Base-by-base conservation (phyloP, 2,888 invertebrate species). In the Dichetophora obliterata region DNA sequence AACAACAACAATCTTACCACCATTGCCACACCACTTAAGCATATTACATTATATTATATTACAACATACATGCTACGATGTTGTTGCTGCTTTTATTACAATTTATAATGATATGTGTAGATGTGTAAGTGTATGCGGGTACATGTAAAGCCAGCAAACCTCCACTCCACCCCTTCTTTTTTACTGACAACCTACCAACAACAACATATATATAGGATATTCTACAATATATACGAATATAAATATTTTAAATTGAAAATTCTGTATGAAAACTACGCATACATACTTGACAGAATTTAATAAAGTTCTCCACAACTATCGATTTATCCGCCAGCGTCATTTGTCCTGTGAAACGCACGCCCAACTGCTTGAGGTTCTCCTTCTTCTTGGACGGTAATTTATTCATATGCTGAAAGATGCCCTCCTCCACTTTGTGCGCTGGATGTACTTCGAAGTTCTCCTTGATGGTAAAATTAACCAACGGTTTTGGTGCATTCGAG, bases 371-470 rank as follows among this genome's bases (percentile, higher is more conserved):
- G 6, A 89, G 83, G 3, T 87, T 89, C 54, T 89, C 89, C 84
- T 89, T 89, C 79, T 89, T 89, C 79, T 89, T 89, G 2, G 88
- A 80, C 43, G 89, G 89, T 75, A 89, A 78, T 79, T 89, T 89
- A 78, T 89, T 89, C 89, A 89, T 89, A 78, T 89, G 89, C 82
- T 89, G 89, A 22, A 89, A 89, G 77, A 89, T 89, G 74, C 89
- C 89, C 82, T 89, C 89, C 81, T 89, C 89, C 74, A 89, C 89
- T 77, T 88, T 89, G 80, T 89, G 89, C 75, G 89, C 86, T 27
- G 88, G 85, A 85, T 89, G 89, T 70, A 87, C 89, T 59, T 89
- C 89, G 69, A 89, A 89, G 78, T 88, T 89, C 77, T 89, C 89
- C 79, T 87, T 89, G 80, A 89, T 88, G 80, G 85, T 83, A 81